Conservation (phyloP, 2,888 invertebrate genomes). For the Flexamia atlantica region DNA sequence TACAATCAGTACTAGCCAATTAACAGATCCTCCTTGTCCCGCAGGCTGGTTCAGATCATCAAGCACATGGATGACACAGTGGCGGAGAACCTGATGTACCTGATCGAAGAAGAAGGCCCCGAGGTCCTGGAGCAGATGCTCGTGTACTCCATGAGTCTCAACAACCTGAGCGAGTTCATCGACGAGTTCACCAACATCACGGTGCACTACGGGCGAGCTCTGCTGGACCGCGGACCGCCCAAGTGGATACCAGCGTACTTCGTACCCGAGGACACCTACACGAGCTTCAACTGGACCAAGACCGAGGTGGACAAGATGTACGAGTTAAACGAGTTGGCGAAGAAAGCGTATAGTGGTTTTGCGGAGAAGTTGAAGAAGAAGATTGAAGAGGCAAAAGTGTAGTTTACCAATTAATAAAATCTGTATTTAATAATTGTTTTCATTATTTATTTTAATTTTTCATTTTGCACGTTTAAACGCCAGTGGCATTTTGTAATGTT, state of each 20-base stretch:
- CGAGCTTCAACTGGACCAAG: conserved; percentile 49
- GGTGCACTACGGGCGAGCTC: conserved; percentile 8
- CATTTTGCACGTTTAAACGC: too few relatives aligned
- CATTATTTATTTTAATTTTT: too few relatives aligned
- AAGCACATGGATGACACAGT: conserved; percentile 51
- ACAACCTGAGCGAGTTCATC: conserved; percentile 31
- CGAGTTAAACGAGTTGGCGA: conserved; percentile 17
- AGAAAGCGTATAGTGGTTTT: conserved; percentile 39
- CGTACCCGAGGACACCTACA: conserved; percentile 7
- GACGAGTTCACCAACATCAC: conserved; percentile 45
- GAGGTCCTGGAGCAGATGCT: conserved; percentile 32
- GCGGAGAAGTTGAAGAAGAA: conserved; percentile 3
- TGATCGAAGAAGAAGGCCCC: conserved; percentile 21
- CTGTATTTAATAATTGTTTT: too few relatives aligned
- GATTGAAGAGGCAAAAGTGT: neutral
- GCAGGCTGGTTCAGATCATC: conserved; percentile 38
- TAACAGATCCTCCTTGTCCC: too few relatives aligned
- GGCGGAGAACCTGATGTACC: conserved; percentile 36
- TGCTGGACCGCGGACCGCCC: conserved; percentile 40
- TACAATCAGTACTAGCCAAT: too few relatives aligned
- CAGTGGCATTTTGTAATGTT: too few relatives aligned
- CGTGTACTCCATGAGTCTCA: conserved; percentile 42
- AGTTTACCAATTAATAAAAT: too few relatives aligned
- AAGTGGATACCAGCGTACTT: conserved; percentile 46
- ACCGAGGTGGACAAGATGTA: conserved; percentile 30